Evolutionary conservation across 2,113 vertebrate species (phyloP), one percentile per base, ranked within the genome.

Genomic region (Pitta sordida): DNA sequence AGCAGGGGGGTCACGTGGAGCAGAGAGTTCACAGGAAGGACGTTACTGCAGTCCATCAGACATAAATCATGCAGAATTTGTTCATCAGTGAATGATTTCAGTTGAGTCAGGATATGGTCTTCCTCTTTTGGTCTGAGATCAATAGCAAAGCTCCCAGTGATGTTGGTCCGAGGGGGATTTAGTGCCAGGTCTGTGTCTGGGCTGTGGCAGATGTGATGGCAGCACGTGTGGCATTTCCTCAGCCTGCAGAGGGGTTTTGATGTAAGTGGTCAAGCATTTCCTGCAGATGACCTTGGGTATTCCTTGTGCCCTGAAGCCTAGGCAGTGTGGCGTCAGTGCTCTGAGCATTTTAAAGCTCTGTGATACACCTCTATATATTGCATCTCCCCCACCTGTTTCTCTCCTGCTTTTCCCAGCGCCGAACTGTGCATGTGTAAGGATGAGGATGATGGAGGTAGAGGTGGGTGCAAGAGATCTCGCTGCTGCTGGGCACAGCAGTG

Each of bases 351-450:
- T 41, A 41, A 39, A 93, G 64, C 76, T 65, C 43, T 51, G 41
- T 22, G 9, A 0, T 29, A 27, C 59, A 36, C 1, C 6, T 59
- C 14, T n/a, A 1, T 10, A 2, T 30, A 9, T 10, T 41, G 51
- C 36, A 23, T 73, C 39, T 46, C n/a, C 18, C 56, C 32, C 34
- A 7, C 43, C 48, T 6, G 2, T 37, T 68, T 49, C 55, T 73
- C 51, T 53, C 36, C 46, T 18, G 9, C 23, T 37, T 51, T 36
- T 37, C 36, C 39, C 23, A 10, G 39, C 51, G 15, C 71, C 73
- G 48, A 44, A 3, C 21, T n/a, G 44, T 3, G 6, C 9, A 1
- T 26, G 1, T 1, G 0, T 0, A 9, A 15, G 20, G 43, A 5
- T 79, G 89, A 52, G 64, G 48, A 22, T 55, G 69, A 10, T 34